These are phyloP conservation scores for Mirza zaza DNA, from an alignment of 2,113 vertebrate genomes.

Conservation along the genomic window DNA sequence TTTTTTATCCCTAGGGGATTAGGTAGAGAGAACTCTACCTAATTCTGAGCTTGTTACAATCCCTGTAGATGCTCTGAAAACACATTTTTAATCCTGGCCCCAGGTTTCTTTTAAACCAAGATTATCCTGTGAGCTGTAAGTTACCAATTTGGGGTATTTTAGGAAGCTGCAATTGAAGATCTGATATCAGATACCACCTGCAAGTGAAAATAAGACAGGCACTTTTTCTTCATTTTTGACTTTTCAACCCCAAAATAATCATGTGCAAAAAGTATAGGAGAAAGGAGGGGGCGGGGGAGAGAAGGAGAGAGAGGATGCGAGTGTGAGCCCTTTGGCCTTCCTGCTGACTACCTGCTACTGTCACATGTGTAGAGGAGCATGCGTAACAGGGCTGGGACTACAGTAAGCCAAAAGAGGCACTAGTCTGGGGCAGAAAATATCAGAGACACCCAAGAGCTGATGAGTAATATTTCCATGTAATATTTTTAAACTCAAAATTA, in stretches of 20 bases:
- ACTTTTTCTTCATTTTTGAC: neutral
- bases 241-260: neutral
- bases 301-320: neutral
- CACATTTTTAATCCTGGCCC: neutral
- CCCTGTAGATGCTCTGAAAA: neutral
- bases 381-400: neutral
- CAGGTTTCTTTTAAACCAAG: neutral
- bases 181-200: neutral
- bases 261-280: neutral
- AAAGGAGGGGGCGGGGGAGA: neutral
- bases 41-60: neutral
- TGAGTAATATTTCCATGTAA: neutral
- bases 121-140: neutral
- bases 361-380: neutral
- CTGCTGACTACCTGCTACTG: neutral
- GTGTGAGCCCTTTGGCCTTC: neutral
- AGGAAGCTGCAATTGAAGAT: neutral
- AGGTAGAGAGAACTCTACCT: neutral
- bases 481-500: neutral
- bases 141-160: slow-evolving; percentile 22
- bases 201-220: neutral
- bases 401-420: neutral
- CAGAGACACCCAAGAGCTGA: neutral
- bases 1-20: neutral
- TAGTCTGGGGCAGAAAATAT: neutral